phyloP scores from a whole-genome alignment of 1,140 invertebrate species.

The Phocides pigmalion region DNA sequence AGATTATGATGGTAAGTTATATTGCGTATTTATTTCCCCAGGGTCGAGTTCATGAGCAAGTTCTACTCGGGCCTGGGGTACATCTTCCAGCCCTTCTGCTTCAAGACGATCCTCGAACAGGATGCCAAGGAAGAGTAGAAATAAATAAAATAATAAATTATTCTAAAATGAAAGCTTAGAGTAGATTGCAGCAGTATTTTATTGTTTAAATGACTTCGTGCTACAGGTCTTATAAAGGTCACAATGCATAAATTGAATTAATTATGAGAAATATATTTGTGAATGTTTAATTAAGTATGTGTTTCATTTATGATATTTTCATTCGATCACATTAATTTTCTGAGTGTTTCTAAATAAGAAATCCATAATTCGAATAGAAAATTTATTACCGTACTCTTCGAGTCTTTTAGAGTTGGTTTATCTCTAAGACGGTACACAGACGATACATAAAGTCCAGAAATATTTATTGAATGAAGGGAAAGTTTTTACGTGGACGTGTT shows the following conservation, averaged over 20 bases:
- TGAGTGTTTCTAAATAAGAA: too few species aligned
- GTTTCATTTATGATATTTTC: conserved; percentile 26
- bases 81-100: conserved; percentile 96
- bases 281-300: conserved; percentile 46
- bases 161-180: conserved; percentile 44
- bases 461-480: too few species aligned
- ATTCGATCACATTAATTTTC: too few species aligned
- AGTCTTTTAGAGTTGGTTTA: too few species aligned
- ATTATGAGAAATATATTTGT: conserved; percentile 54
- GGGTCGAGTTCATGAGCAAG: conserved; percentile 94
- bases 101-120: conserved; percentile 91
- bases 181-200: conserved; percentile 63
- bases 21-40: conserved; percentile 59
- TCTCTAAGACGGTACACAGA: too few species aligned
- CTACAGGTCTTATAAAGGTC: conserved; percentile 43
- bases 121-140: conserved; percentile 71
- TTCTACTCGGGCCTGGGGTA: conserved; percentile 96
- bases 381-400: too few species aligned
- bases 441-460: too few species aligned
- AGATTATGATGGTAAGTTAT: too few species aligned
- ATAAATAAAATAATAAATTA: conserved; percentile 31
- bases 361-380: too few species aligned
- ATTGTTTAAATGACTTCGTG: conserved; percentile 31
- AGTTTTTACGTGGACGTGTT: too few species aligned
- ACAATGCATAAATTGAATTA: conserved; percentile 58